These are phyloP conservation scores for Danaus chrysippus DNA, from an alignment of 2,888 invertebrate genomes.

Conservation along the genomic window DNA sequence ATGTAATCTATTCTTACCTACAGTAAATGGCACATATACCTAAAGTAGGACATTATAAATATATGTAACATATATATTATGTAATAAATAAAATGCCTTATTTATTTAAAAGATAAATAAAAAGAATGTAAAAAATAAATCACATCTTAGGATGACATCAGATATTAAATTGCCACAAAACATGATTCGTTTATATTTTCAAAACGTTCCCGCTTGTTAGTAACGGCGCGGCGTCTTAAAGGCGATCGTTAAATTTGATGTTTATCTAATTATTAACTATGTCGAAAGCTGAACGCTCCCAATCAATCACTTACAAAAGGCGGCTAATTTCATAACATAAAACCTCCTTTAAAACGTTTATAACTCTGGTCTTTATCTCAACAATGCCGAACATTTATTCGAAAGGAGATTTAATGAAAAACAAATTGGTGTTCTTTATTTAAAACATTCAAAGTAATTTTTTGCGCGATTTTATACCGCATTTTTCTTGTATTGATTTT, in stretches of 20 bases:
- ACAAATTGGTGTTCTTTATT: too few species aligned
- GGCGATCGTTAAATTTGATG: slow-evolving; percentile 13
- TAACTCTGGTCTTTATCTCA: slow-evolving; percentile 17
- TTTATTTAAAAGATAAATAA: too few species aligned
- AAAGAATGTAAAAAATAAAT: too few species aligned
- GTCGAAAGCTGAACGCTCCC: slow-evolving; percentile 19
- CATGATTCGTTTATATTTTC: background rate
- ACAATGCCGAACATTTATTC: background rate
- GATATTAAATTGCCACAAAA: background rate
- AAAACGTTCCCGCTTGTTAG: slow-evolving; percentile 2
- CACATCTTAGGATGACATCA: too few species aligned
- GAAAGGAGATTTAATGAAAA: background rate
- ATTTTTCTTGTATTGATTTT: too few species aligned
- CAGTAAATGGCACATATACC: too few species aligned
- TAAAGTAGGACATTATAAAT: too few species aligned
- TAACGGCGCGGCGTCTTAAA: slow-evolving; percentile 1
- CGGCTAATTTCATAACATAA: slow-evolving; percentile 22
- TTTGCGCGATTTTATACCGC: too few species aligned
- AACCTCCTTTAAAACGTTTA: slow-evolving; percentile 20
- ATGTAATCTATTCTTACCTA: too few species aligned
- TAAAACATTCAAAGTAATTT: too few species aligned
- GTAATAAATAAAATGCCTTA: too few species aligned
- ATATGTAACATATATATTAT: too few species aligned
- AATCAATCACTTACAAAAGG: slow-evolving; percentile 19
- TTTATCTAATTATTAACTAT: slow-evolving; percentile 23